Evolutionary conservation across 1,140 invertebrate species (phyloP), one percentile per base, ranked within the genome.

Genomic region (Nasonia longicornis): DNA sequence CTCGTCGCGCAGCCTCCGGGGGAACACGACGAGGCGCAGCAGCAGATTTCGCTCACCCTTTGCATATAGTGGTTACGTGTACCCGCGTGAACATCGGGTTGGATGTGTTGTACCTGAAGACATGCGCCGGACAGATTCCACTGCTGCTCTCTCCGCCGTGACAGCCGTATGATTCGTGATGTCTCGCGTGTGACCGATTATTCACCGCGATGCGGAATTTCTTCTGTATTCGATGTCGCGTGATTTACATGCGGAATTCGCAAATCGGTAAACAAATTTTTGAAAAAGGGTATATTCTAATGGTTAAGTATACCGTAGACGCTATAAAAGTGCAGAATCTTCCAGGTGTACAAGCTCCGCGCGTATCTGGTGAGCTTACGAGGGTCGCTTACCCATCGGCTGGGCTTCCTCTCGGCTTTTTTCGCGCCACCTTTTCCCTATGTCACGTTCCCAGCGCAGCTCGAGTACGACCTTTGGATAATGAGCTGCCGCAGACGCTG

Each of bases 381-480:
- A 42, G 38, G 38, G 38, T 42, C 38, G 38, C 38, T 42, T 42
- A 42, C 7, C 6, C 7, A 42, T n/a, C 3, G 52, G 16, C 52
- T 12, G 20, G 29, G 26, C 64, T 67, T 67, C 22, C 64, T 14
- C 26, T 29, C 26, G 2, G 29, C 29, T 29, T 67, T 67, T 35
- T 63, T 73, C 45, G 35, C 31, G 11, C 8, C 42, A 29, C 48
- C 52, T 22, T 29, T 16, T 29, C 22, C 8, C 7, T 3, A 64
- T 10, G 73, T 64, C 73, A 63, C 52, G 52, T 75, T 63, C 29
- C 14, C 58, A 75, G 22, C 52, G 20, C 26, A 38, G 2, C 22
- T 31, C 48, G 11, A 7, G 26, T 26, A 64, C 58, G 73, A 75
- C 29, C 63, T 75, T 75, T 38, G 26, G 48, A 75, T 75, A 75